Base-by-base conservation (phyloP, 2,888 invertebrate genomes). In the Hecatera dysodea region DNA sequence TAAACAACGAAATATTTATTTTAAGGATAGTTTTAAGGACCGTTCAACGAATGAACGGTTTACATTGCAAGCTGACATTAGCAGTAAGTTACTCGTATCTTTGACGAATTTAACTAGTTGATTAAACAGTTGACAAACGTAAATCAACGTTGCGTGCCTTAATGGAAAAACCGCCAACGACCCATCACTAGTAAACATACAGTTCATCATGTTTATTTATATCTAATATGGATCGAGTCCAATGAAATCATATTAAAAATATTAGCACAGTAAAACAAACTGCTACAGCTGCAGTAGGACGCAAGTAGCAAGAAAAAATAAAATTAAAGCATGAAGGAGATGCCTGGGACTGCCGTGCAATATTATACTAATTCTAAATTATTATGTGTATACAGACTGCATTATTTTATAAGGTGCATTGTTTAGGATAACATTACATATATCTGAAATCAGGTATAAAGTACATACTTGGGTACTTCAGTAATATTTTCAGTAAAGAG, bases 131-230 rank as follows among this genome's bases (percentile, higher is more conserved):
- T n/a, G n/a, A n/a, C n/a, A n/a, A n/a, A n/a, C n/a, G n/a, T n/a
- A n/a, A n/a, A n/a, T n/a, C n/a, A n/a, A n/a, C n/a, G n/a, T n/a
- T n/a, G n/a, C n/a, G n/a, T n/a, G n/a, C n/a, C n/a, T n/a, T n/a
- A n/a, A n/a, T n/a, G n/a, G n/a, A n/a, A n/a, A n/a, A n/a, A n/a
- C n/a, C n/a, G n/a, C n/a, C n/a, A n/a, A n/a, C n/a, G n/a, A n/a
- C n/a, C n/a, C n/a, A n/a, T n/a, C n/a, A n/a, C n/a, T n/a, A n/a
- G n/a, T n/a, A n/a, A n/a, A n/a, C n/a, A n/a, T n/a, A 67, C 19
- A 67, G 39, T 67, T 15, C 22, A 67, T 19, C 29, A 42, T 29
- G 22, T n/a, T 50, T 67, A 50, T 50, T 66, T 22, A 27, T 33
- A 29, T 24, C 15, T 67, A 11, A 2, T 33, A 52, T 33, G 24